phyloP scores from a whole-genome alignment of 2,888 invertebrate species.

The Drosophila paracracens region DNA sequence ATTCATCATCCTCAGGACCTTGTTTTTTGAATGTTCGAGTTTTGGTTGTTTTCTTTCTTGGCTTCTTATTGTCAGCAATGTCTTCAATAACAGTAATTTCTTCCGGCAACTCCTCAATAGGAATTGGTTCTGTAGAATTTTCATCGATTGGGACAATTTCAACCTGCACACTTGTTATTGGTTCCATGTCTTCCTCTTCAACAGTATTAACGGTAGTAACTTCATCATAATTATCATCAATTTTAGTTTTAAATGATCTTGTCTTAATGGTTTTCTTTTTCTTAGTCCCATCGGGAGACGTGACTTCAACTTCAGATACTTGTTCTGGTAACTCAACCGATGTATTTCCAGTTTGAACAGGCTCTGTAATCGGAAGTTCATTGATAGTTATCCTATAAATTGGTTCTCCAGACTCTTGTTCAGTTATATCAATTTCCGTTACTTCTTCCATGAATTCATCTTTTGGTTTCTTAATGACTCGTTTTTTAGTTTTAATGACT shows the following conservation, averaged over 20 bases:
- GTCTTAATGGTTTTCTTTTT: constrained; percentile 82
- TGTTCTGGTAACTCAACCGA: constrained; percentile 83
- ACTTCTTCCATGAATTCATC: constrained; percentile 85
- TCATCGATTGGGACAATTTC: constrained; percentile 80
- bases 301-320: constrained; percentile 76
- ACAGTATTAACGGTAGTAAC: constrained; percentile 84
- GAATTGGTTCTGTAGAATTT: constrained; percentile 62
- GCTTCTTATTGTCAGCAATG: constrained; percentile 81
- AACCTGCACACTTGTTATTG: constrained; percentile 80
- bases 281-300: constrained; percentile 81
- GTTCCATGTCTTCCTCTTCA: constrained; percentile 80
- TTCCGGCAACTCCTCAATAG: constrained; percentile 83
- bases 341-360: constrained; percentile 35
- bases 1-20: constrained; percentile 82
- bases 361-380: constrained; percentile 66
- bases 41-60: constrained; percentile 83
- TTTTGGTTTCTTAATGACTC: constrained; percentile 84
- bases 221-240: constrained; percentile 83
- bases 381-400: constrained; percentile 71
- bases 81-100: constrained; percentile 81
- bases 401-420: constrained; percentile 85
- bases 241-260: constrained; percentile 82
- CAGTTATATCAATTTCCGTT: constrained; percentile 85
- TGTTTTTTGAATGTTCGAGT: constrained; percentile 86
- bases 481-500: constrained; percentile 83